Evolutionary conservation across 2,113 vertebrate species (phyloP).

Genomic region (Eudorcas thomsonii): DNA sequence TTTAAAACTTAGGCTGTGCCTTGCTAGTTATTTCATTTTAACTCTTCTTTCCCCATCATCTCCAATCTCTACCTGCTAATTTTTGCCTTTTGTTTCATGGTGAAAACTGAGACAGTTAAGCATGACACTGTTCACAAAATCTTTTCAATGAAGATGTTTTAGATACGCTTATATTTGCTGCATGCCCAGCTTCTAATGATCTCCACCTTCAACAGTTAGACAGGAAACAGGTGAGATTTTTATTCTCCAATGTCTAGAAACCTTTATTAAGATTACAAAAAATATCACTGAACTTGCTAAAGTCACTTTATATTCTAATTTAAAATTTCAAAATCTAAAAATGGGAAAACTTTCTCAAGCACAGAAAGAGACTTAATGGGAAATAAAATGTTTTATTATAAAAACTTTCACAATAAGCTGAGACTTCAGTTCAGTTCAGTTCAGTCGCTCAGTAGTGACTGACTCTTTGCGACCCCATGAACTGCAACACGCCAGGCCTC

Average conservation of each 20-base stretch:
- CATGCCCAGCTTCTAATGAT: not conserved
- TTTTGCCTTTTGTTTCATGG: constrained; percentile 13
- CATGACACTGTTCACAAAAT: constrained; percentile 15
- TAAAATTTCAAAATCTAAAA: constrained; percentile 29
- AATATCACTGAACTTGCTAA: not conserved
- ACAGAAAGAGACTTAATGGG: not conserved
- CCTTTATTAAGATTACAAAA: constrained; percentile 11
- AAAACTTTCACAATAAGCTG: constrained; percentile 30
- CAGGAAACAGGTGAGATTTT: constrained; percentile 26
- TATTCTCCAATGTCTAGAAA: not conserved
- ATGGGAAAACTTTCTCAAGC: not conserved
- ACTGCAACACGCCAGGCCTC: no score
- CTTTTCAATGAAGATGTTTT: constrained; percentile 19
- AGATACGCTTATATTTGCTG: not conserved
- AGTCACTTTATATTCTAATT: constrained; percentile 32
- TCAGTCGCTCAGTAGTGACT: no score
- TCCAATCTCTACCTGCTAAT: not conserved
- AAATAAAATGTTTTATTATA: not conserved
- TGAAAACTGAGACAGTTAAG: not conserved
- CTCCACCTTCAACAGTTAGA: constrained; percentile 14
- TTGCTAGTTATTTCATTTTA: not conserved
- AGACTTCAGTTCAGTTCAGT: not conserved
- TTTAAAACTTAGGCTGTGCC: not conserved
- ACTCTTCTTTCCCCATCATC: not conserved
- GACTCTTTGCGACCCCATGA: no score